Conservation (phyloP, 2,888 invertebrate species). For the Dryadula phaetusa region DNA sequence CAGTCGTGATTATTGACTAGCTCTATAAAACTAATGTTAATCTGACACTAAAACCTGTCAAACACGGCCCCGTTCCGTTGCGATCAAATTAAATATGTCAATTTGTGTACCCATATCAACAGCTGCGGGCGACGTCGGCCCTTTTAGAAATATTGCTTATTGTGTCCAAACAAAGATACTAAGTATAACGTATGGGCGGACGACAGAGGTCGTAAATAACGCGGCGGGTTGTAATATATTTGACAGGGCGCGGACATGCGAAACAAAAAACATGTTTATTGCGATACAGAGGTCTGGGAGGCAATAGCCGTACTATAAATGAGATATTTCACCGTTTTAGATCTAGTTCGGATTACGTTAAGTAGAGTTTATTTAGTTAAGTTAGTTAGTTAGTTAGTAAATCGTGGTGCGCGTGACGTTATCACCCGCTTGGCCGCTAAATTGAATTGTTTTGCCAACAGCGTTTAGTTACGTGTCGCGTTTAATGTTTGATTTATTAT, state of each 20-base stretch:
- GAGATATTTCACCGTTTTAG: slow-evolving; percentile 65
- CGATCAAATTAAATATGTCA: slow-evolving; percentile 85
- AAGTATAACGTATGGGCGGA: slow-evolving; percentile 85
- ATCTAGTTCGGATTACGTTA: slow-evolving; percentile 59
- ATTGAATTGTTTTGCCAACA: slow-evolving; percentile 47
- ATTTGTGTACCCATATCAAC: slow-evolving; percentile 84
- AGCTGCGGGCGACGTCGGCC: slow-evolving; percentile 82
- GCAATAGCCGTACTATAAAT: slow-evolving; percentile 69
- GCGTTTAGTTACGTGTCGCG: slow-evolving; percentile 41
- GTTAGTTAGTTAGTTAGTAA: slow-evolving; percentile 44
- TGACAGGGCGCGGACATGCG: slow-evolving; percentile 84
- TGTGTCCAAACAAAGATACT: slow-evolving; percentile 85
- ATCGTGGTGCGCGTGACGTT: slow-evolving; percentile 50
- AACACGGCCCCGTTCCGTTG: slow-evolving; percentile 74
- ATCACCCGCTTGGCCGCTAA: slow-evolving; percentile 50
- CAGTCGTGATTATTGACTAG: slow-evolving; percentile 61
- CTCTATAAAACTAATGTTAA: slow-evolving; percentile 78
- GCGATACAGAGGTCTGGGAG: slow-evolving; percentile 66
- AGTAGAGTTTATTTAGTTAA: neutral
- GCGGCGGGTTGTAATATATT: slow-evolving; percentile 83
- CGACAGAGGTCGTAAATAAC: slow-evolving; percentile 83
- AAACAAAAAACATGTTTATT: slow-evolving; percentile 84
- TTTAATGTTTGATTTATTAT: slow-evolving; percentile 21
- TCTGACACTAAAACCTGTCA: slow-evolving; percentile 84
- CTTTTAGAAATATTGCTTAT: slow-evolving; percentile 85